These are phyloP conservation scores for Drosophila ercepeae DNA, from an alignment of 1,140 invertebrate species.

Conservation along the genomic window DNA sequence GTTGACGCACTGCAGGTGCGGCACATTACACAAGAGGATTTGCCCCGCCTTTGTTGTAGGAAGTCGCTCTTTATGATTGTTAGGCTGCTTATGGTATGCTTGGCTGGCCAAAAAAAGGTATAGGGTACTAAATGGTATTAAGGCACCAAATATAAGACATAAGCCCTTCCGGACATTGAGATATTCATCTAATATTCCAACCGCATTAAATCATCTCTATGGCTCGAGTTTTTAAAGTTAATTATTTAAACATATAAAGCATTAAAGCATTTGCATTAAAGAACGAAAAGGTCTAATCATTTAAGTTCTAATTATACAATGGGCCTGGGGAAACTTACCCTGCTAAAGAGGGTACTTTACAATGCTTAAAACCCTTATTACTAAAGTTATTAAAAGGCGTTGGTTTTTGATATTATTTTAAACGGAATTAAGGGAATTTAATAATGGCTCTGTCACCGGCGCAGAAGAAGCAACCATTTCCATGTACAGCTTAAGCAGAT, in stretches of 20 bases:
- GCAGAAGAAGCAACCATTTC: constrained; percentile 3
- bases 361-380: background rate
- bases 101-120: constrained; percentile 8
- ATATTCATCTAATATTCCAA: background rate
- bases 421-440: background rate
- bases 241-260: background rate
- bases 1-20: constrained; percentile 74
- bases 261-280: background rate
- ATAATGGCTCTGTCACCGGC: constrained; percentile 4
- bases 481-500: constrained; percentile 15
- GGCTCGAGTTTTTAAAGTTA: background rate
- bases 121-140: background rate
- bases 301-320: constrained; percentile 15
- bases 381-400: too few relatives aligned
- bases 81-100: constrained; percentile 30
- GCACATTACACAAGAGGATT: constrained; percentile 53
- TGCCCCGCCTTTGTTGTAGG: constrained; percentile 23
- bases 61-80: constrained; percentile 52
- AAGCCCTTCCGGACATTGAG: background rate
- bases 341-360: too few relatives aligned
- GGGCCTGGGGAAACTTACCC: constrained; percentile 5
- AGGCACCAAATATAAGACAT: background rate
- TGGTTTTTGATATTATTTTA: background rate
- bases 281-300: background rate
- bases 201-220: background rate